A percentile compares a stretch with the other conserved stretches of the same genome.
Evolutionary conservation across 2,797 vertebrate genomes (phyloP).

Genomic region (Cyclura pinguis): DNA sequence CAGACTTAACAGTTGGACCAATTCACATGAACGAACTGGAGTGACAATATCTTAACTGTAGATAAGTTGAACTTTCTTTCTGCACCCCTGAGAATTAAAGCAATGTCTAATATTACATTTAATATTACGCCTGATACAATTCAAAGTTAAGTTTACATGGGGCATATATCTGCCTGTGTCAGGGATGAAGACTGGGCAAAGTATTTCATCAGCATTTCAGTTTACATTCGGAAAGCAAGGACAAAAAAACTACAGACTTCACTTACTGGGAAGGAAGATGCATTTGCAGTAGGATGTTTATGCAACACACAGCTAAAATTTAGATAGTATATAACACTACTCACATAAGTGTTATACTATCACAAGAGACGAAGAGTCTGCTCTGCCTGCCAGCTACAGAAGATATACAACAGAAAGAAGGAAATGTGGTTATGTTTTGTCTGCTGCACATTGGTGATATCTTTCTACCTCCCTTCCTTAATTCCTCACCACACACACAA

Average conservation of each 20-base stretch:
- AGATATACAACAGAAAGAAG: neutral
- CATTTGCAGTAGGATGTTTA: no score
- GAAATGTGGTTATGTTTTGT: neutral
- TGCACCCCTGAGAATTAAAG: neutral
- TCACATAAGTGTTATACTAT: neutral
- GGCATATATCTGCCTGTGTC: neutral
- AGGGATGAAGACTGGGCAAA: neutral
- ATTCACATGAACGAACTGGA: neutral
- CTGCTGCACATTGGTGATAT: neutral
- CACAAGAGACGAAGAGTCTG: neutral
- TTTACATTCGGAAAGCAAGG: neutral
- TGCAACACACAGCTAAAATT: no score
- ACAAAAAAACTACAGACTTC: neutral
- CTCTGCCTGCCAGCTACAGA: neutral
- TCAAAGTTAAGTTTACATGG: neutral
- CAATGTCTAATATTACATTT: conserved; percentile 1
- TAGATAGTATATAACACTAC: no score
- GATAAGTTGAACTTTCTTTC: neutral
- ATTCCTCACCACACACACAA: neutral
- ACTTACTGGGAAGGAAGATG: neutral
- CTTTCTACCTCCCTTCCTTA: neutral
- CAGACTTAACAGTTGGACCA: neutral
- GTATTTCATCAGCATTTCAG: neutral
- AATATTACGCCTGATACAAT: neutral
- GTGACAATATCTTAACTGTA: neutral